These are phyloP conservation scores for Thamnaconus septentrionalis DNA, from an alignment of 2,113 vertebrate species.

Conservation along the genomic window DNA sequence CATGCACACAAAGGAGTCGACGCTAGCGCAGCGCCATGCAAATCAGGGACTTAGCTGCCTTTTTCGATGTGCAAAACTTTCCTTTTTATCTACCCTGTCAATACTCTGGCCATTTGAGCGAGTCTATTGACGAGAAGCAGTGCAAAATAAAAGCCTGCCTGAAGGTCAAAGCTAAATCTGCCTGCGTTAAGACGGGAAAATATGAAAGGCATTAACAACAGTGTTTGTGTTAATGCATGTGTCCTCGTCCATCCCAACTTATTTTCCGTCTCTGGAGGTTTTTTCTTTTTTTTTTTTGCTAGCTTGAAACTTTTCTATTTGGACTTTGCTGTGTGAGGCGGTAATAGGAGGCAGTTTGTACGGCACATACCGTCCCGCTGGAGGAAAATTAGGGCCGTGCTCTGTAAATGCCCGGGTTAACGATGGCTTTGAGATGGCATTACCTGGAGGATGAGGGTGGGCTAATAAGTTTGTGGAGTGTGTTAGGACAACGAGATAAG, in stretches of 20 bases:
- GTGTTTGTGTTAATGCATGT: not conserved
- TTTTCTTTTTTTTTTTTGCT: too few relatives aligned
- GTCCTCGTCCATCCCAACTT: not conserved
- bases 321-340: too few relatives aligned
- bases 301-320: too few relatives aligned
- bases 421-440: conserved; percentile 34
- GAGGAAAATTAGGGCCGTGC: conserved; percentile 12
- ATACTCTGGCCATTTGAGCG: conserved; percentile 16
- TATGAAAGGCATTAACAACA: conserved; percentile 47
- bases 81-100: conserved; percentile 11
- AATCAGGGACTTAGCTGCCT: not conserved
- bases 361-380: conserved; percentile 1
- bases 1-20: not conserved
- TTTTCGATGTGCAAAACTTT: not conserved
- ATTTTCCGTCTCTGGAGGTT: not conserved
- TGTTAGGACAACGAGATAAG: conserved; percentile 40
- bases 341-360: not conserved
- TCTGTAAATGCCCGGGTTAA: conserved; percentile 27
- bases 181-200: conserved; percentile 30
- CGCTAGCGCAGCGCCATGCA: not conserved
- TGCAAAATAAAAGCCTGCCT: conserved; percentile 27
- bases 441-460: conserved; percentile 29
- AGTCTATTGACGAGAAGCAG: conserved; percentile 30
- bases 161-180: conserved; percentile 50
- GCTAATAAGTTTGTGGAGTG: conserved; percentile 31